Percentiles rank a stretch among this genome's conserved stretches.
Conservation (phyloP, 2,113 vertebrate genomes). For the Sclerurus mexicanus region DNA sequence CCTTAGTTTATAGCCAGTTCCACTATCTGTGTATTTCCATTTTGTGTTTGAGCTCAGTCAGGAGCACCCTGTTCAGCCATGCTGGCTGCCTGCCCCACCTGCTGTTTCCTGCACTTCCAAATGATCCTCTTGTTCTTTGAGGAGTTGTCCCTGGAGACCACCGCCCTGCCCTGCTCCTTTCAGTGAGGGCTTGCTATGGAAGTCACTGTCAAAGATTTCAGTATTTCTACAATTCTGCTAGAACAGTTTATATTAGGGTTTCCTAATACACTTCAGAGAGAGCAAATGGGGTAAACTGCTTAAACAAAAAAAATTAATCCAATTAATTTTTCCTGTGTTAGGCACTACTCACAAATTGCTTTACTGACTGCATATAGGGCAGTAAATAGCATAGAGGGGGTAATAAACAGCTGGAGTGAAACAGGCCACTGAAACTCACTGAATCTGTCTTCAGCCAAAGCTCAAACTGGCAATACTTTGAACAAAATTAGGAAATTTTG, state of each 20-base stretch:
- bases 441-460: not conserved
- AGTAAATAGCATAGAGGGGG: not conserved
- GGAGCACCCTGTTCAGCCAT: not conserved
- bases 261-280: constrained; percentile 4
- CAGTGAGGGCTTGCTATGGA: not conserved
- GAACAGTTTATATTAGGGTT: not conserved
- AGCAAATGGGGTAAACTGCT: not conserved
- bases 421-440: not conserved
- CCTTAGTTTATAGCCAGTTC: not conserved
- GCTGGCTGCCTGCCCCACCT: constrained; percentile 14
- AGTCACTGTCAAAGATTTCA: not conserved
- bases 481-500: not conserved
- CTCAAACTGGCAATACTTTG: not conserved
- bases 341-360: not conserved
- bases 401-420: not conserved
- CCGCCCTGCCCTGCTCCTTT: not conserved
- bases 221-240: not conserved
- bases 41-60: not conserved
- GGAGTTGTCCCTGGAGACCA: not conserved
- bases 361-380: not conserved
- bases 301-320: not conserved
- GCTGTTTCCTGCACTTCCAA: not conserved
- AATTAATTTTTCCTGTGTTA: not conserved
- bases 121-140: not conserved
- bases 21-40: not conserved